These are phyloP conservation scores for Drosophila multiciliata DNA, from an alignment of 2,888 invertebrate genomes.

Conservation along the genomic window DNA sequence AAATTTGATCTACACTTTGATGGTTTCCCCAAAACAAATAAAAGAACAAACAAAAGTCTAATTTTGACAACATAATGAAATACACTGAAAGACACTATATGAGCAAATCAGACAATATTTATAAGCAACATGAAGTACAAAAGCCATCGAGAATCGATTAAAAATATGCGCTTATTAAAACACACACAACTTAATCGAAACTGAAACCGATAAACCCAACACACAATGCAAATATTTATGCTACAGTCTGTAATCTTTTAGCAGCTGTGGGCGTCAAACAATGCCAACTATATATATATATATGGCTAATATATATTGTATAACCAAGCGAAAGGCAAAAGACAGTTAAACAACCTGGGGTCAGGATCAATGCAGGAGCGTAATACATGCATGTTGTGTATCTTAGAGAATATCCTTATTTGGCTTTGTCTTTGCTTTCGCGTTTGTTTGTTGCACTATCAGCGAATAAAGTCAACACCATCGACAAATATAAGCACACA, in stretches of 20 bases:
- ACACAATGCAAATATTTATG: slow-evolving; percentile 44
- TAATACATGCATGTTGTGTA: slow-evolving; percentile 10
- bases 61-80: background rate
- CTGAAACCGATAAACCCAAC: slow-evolving; percentile 22
- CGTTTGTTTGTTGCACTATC: slow-evolving; percentile 54
- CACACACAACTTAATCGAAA: slow-evolving; percentile 5
- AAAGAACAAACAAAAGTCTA: background rate
- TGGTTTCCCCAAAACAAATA: background rate
- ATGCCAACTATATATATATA: background rate
- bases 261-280: slow-evolving; percentile 19
- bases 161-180: slow-evolving; percentile 11
- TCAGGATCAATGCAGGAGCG: slow-evolving; percentile 25
- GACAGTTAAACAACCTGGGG: slow-evolving; percentile 43
- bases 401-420: slow-evolving; percentile 18
- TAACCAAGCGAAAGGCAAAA: slow-evolving; percentile 44
- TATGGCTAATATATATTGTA: slow-evolving; percentile 13
- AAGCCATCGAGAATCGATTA: slow-evolving; percentile 19
- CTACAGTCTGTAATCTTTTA: slow-evolving; percentile 30
- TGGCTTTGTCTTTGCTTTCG: slow-evolving; percentile 36
- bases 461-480: slow-evolving; percentile 58
- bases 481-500: slow-evolving; percentile 33
- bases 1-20: background rate
- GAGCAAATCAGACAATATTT: background rate
- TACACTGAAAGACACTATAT: background rate
- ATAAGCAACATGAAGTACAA: background rate